phyloP scores from a whole-genome alignment of 2,888 invertebrate species.

The Pseudolycoriella hygida region DNA sequence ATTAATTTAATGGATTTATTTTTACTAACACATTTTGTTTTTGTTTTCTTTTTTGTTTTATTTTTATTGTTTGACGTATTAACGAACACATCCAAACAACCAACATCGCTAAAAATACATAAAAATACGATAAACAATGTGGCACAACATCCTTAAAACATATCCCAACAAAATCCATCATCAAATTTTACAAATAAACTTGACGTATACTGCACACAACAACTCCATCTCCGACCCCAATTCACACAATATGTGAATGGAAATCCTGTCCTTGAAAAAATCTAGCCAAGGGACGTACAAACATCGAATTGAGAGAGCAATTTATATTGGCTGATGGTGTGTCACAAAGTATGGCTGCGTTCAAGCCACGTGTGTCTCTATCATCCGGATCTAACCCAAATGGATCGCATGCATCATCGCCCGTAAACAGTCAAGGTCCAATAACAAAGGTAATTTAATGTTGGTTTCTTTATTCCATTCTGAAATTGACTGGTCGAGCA shows the following conservation, averaged over 20 bases:
- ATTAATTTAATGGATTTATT: not conserved
- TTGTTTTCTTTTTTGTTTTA: slow-evolving; percentile 1
- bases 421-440: slow-evolving; percentile 52
- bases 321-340: slow-evolving; percentile 98
- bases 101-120: not conserved
- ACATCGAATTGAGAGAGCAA: slow-evolving; percentile 97
- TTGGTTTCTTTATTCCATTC: not conserved
- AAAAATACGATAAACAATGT: not conserved
- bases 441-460: slow-evolving; percentile 72
- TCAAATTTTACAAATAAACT: no score
- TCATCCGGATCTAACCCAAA: slow-evolving; percentile 47
- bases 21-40: not conserved
- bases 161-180: no score
- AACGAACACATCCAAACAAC: slow-evolving; percentile 1
- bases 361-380: slow-evolving; percentile 85
- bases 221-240: not conserved
- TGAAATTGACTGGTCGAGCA: no score
- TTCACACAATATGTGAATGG: not conserved
- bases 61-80: not conserved
- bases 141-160: no score
- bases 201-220: not conserved
- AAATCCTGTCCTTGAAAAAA: not conserved
- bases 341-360: slow-evolving; percentile 96
- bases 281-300: slow-evolving; percentile 97
- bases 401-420: slow-evolving; percentile 39